Evolutionary conservation across 1,140 invertebrate genomes (phyloP), one percentile per base, ranked within the genome.

Genomic region (Dendrolimus kikuchii): DNA sequence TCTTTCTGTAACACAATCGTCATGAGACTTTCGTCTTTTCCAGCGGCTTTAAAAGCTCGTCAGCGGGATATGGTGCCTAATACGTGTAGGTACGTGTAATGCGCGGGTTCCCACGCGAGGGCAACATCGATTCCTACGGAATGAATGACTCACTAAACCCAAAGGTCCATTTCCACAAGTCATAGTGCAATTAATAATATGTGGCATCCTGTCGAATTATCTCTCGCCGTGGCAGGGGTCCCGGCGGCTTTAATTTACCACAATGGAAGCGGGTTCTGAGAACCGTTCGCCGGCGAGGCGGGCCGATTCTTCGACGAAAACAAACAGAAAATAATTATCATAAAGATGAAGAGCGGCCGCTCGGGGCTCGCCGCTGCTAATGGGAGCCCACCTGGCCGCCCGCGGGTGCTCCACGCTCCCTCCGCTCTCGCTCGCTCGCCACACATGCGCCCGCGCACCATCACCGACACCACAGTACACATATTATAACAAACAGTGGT

Each of bases 181-280:
- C 82, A 86, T 86, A 86, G 82, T 86, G 82, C 82, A 86, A 86
- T 83, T 86, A 86, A 86, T 86, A 86, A 86, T 86, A 83, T 83
- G 81, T 79, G 80, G 82, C 82, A 86, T 86, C 82, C 82, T 86
- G 82, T 86, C 82, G 82, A 86, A 86, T 86, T 86, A 86, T 83
- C 82, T 86, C 79, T 77, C 80, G 69, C 74, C 82, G 80, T 83
- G 82, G 82, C 82, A 83, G 82, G 82, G 82, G 82, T 86, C 82
- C 82, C 70, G 74, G 68, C 81, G 82, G 82, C 82, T 86, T 86
- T 86, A 86, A 83, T 86, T 83, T 83, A 83, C 82, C 80, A 86
- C 82, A 86, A 86, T 86, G 80, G 82, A 82, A 79, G 78, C 77
- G 62, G 77, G 77, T 86, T 86, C 82, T 71, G 80, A 83, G 82